Evolutionary conservation across 2,113 vertebrate species (phyloP).

Genomic region (Lutjanus erythropterus): DNA sequence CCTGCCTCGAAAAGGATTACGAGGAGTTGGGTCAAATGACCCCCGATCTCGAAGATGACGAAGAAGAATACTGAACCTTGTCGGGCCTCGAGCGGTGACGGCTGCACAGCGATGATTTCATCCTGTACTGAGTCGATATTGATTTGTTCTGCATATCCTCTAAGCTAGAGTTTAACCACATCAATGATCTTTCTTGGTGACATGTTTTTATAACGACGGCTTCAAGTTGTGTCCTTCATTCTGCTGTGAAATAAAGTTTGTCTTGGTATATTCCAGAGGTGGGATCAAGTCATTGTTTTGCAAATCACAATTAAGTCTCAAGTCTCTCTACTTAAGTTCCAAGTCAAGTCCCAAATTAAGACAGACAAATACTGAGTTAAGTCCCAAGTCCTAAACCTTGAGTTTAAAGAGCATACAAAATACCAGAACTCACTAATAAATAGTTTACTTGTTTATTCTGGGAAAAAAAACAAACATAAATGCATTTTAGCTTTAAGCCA

Average conservation of each 20-base stretch:
- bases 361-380: too few species aligned
- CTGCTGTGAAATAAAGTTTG: slow-evolving; percentile 34
- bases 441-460: too few species aligned
- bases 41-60: slow-evolving; percentile 86
- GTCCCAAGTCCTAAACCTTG: too few species aligned
- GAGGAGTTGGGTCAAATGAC: slow-evolving; percentile 85
- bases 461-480: too few species aligned
- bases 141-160: neutral
- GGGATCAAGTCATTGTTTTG: too few species aligned
- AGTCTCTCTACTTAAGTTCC: too few species aligned
- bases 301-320: too few species aligned
- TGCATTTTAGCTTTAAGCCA: too few species aligned
- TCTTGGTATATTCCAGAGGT: slow-evolving; percentile 3
- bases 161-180: neutral
- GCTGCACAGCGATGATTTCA: neutral
- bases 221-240: slow-evolving; percentile 19
- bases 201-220: neutral
- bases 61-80: slow-evolving; percentile 86
- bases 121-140: neutral
- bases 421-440: too few species aligned
- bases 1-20: slow-evolving; percentile 91
- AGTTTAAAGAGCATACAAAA: too few species aligned
- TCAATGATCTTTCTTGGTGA: slow-evolving; percentile 5
- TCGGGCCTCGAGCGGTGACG: neutral
- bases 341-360: too few species aligned